Percentiles rank a stretch among this genome's conserved stretches.
Conservation (phyloP, 2,113 vertebrate genomes). For the Eolophus roseicapilla region DNA sequence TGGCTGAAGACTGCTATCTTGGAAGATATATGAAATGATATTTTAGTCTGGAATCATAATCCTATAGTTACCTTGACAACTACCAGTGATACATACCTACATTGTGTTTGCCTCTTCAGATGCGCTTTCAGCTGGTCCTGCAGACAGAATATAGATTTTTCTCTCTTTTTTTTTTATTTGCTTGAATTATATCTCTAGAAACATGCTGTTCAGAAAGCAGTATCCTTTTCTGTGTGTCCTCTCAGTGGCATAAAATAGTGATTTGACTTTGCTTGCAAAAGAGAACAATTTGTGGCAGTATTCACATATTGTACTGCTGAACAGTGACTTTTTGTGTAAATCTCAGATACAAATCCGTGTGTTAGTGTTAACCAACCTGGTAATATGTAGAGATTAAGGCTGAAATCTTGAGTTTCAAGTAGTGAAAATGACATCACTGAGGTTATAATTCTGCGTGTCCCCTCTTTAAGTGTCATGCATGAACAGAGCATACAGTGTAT, state of each 20-base stretch:
- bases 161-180: not conserved
- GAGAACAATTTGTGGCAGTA: not conserved
- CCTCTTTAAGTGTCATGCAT: not conserved
- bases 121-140: not conserved
- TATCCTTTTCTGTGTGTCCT: not conserved
- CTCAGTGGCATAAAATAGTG: not conserved
- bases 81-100: not conserved
- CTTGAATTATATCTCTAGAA: not conserved
- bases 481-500: not conserved
- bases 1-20: not conserved
- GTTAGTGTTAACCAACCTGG: not conserved
- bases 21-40: not conserved
- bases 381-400: not conserved
- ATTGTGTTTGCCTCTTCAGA: not conserved
- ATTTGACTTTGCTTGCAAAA: not conserved
- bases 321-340: not conserved
- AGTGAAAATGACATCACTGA: not conserved
- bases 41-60: not conserved
- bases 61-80: slow-evolving; percentile 4
- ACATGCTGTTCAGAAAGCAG: not conserved
- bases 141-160: not conserved
- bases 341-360: not conserved
- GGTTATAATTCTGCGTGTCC: not conserved
- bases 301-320: not conserved
- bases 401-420: not conserved